phyloP scores from a whole-genome alignment of 2,113 vertebrate genomes.

The Charadrius vociferus region DNA sequence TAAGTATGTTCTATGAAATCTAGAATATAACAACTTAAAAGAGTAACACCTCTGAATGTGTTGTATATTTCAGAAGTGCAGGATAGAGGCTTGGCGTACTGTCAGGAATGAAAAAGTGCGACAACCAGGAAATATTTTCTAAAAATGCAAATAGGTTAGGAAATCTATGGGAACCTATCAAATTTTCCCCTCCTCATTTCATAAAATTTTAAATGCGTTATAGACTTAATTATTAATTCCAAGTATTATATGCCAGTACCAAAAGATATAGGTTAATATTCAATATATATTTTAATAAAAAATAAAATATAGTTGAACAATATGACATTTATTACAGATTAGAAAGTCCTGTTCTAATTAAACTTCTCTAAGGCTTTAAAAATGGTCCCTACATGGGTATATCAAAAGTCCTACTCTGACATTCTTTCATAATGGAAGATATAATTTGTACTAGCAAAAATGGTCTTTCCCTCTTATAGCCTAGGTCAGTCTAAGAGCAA shows the following conservation, averaged over 20 bases:
- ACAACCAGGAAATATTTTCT: background rate
- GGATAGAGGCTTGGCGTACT: background rate
- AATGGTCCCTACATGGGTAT: fast-evolving
- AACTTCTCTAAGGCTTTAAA: background rate
- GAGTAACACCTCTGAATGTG: background rate
- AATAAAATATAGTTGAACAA: background rate
- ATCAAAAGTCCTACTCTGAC: background rate
- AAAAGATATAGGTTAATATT: background rate
- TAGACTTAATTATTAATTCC: background rate
- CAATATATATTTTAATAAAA: background rate
- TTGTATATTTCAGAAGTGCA: background rate
- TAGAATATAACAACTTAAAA: background rate
- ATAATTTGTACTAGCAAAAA: background rate
- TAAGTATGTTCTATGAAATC: background rate
- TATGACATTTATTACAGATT: background rate
- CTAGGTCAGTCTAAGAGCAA: background rate
- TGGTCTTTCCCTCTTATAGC: background rate
- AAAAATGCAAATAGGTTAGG: background rate
- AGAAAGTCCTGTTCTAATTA: background rate
- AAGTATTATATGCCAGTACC: background rate
- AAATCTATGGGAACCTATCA: background rate
- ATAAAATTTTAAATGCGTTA: background rate
- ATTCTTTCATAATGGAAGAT: background rate
- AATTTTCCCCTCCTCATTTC: background rate
- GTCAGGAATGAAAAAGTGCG: background rate